phyloP scores from a whole-genome alignment of 2,113 vertebrate genomes.

The Deroptyus accipitrinus region DNA sequence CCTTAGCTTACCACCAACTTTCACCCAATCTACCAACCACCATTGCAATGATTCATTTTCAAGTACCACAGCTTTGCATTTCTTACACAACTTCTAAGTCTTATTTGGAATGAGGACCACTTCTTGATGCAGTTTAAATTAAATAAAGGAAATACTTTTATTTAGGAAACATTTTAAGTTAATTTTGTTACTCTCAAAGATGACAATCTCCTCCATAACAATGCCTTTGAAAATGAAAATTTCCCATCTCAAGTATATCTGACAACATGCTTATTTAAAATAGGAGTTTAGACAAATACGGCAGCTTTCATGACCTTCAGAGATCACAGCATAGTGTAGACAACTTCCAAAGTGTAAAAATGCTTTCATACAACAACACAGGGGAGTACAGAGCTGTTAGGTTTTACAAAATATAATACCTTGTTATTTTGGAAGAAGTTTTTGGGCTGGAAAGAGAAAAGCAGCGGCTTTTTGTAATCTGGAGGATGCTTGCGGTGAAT shows the following conservation, averaged over 20 bases:
- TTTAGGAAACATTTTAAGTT: neutral
- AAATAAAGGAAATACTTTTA: neutral
- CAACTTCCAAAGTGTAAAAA: neutral
- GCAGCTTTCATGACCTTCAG: neutral
- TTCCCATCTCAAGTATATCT: neutral
- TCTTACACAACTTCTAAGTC: neutral
- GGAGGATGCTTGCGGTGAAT: constrained; percentile 94
- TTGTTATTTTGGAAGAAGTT: constrained; percentile 95
- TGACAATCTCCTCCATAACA: neutral
- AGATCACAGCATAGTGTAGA: neutral
- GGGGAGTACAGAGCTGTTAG: neutral
- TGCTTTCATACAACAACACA: neutral
- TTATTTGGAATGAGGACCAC: neutral
- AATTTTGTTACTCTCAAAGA: neutral
- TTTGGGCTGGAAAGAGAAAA: constrained; percentile 95
- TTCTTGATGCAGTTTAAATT: neutral
- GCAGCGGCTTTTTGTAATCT: constrained; percentile 90
- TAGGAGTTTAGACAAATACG: neutral
- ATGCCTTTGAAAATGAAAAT: neutral
- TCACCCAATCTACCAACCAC: neutral
- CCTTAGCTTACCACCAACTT: neutral
- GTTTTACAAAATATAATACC: constrained; percentile 68
- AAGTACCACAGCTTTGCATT: neutral
- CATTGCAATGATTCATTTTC: neutral
- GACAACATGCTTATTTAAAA: neutral